A percentile compares a stretch with the other conserved stretches of the same genome.
These are phyloP conservation scores for Sebastes ruberrimus DNA, from an alignment of 2,797 vertebrate species.

Conservation along the genomic window DNA sequence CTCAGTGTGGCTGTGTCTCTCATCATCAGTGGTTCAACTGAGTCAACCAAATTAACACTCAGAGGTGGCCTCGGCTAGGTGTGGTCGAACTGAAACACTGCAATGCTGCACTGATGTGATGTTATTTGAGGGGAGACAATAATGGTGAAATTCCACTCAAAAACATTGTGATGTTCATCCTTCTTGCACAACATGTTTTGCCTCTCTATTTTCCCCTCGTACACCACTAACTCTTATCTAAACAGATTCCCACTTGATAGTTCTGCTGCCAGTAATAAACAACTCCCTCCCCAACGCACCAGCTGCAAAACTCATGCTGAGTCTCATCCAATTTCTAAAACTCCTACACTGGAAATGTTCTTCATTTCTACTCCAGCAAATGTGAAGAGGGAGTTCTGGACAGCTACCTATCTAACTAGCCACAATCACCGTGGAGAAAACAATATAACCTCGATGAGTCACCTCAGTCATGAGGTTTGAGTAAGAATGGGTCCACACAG, in stretches of 20 bases:
- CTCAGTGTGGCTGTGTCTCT: not conserved
- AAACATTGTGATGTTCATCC: not conserved
- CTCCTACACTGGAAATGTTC: not conserved
- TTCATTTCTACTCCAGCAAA: not conserved
- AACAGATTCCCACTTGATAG: conserved; percentile 4
- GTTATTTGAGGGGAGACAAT: not conserved
- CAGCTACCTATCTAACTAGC: not conserved
- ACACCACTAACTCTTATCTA: not conserved
- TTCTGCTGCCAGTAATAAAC: not conserved
- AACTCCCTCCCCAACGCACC: not conserved
- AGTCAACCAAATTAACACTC: conserved; percentile 1
- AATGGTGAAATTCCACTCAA: not conserved
- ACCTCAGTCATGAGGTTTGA: not conserved
- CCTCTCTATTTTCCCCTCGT: not conserved
- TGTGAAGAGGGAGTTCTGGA: not conserved
- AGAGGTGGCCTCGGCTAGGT: not conserved
- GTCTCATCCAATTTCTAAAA: not conserved
- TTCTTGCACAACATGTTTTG: not conserved
- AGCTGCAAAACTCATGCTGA: not conserved
- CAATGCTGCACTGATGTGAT: not conserved
- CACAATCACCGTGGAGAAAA: conserved; percentile 14
- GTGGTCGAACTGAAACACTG: not conserved
- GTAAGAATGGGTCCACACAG: not conserved
- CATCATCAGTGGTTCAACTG: not conserved
- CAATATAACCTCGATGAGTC: conserved; percentile 19